phyloP scores from a whole-genome alignment of 2,888 invertebrate genomes.

The Philaethria dido region DNA sequence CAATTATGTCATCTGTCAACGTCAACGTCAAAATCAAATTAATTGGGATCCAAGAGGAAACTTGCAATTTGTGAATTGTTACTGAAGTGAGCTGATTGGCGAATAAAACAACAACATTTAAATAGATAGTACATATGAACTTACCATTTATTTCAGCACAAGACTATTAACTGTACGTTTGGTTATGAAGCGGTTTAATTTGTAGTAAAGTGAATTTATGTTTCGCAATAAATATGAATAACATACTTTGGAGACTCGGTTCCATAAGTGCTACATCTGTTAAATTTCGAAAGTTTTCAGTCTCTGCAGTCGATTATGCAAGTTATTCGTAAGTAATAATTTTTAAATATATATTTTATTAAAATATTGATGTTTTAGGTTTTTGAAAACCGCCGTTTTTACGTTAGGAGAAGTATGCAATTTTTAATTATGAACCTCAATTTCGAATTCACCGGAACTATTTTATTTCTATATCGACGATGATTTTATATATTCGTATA shows the following conservation, averaged over 20 bases:
- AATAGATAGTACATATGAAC: not conserved
- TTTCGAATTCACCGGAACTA: no score
- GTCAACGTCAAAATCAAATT: not conserved
- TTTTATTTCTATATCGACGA: no score
- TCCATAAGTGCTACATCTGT: slow-evolving; percentile 48
- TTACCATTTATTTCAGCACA: not conserved
- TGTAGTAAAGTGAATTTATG: not conserved
- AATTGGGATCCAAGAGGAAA: not conserved
- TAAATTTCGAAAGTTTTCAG: slow-evolving; percentile 60
- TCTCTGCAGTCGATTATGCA: slow-evolving; percentile 59
- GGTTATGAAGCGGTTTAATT: slow-evolving; percentile 1
- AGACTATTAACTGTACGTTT: not conserved
- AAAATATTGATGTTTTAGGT: not conserved
- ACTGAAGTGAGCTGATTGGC: slow-evolving; percentile 2
- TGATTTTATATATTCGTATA: no score
- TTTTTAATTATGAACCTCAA: no score
- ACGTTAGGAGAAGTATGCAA: not conserved
- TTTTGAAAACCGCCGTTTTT: not conserved
- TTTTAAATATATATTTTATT: not conserved
- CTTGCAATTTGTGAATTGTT: not conserved
- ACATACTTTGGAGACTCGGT: slow-evolving; percentile 53
- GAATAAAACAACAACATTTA: not conserved
- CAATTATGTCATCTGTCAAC: not conserved
- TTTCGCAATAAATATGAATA: slow-evolving; percentile 55
- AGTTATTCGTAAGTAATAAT: slow-evolving; percentile 66